Base-by-base conservation (phyloP, 2,113 vertebrate species). In the Monarcha castaneiventris region DNA sequence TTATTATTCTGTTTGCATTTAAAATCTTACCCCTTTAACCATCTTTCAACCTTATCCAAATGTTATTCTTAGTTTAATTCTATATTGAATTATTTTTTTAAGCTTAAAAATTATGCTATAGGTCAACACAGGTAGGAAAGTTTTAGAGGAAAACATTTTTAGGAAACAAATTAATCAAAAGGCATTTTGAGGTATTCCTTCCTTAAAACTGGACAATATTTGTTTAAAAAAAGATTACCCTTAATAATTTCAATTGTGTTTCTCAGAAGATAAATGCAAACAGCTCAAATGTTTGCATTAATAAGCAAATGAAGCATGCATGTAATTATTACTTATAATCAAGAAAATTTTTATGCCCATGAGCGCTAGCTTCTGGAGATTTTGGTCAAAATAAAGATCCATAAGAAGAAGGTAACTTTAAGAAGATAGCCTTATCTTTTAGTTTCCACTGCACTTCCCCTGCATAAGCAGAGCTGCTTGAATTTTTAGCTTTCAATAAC, bases 1-100 rank as follows among this genome's bases (percentile, higher is more conserved):
- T 98, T 98, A 97, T 97, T 97, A 96, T 98, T 97, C 96, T 97
- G 97, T 97, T 95, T 95, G 85, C 95, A 96, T 97, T 98, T 98
- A 97, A 96, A 91, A 97, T 96, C 87, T 97, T 98, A 86, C 58
- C 76, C 81, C 88, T 80, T 71, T 88, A 95, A 94, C 66, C 52
- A 87, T 94, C 85, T 89, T 89, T 91, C 82, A 93, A 64, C 83
- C 77, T 59, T 76, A 95, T 56, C 32, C 92, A 58, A 74, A 96
- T 94, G 88, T 89, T 96, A 92, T 58, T 63, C 25, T 96, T 93
- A 89, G 72, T 97, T 96, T 92, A 82, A 82, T 88, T 92, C 46
- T 94, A 19, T 64, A 91, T 4, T 6, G 4, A 39, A 37, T 82
- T 9, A 32, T 75, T 78, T 67, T 62, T 85, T 73, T 26, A 33